Evolutionary conservation across 2,797 vertebrate genomes (phyloP).

Genomic region (Sebastes hubbsi): DNA sequence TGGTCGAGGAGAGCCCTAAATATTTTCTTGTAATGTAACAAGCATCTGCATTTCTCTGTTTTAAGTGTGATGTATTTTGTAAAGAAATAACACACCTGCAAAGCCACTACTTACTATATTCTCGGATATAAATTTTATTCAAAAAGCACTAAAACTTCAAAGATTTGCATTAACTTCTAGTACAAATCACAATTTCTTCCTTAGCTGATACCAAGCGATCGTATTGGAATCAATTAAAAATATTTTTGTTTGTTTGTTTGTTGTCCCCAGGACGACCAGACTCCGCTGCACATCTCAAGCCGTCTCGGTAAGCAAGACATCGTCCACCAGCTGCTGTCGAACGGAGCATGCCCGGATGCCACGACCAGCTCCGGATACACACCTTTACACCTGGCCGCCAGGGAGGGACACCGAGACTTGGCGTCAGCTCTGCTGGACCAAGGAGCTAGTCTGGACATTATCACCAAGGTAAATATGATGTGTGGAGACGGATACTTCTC

Average conservation of each 20-base stretch:
- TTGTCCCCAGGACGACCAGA: conserved; percentile 91
- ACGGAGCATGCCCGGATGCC: conserved; percentile 90
- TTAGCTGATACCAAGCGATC: neutral
- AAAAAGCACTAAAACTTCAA: neutral
- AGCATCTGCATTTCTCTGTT: neutral
- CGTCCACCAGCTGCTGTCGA: conserved; percentile 91
- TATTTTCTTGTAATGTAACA: neutral
- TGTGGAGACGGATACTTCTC: neutral
- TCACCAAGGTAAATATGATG: conserved; percentile 88
- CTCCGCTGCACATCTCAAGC: conserved; percentile 94
- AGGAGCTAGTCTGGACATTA: conserved; percentile 89
- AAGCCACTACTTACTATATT: neutral
- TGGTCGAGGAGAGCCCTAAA: too few species aligned
- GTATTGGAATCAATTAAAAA: neutral
- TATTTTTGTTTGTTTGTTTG: neutral
- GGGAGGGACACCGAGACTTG: conserved; percentile 93
- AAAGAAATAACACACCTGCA: neutral
- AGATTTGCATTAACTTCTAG: neutral
- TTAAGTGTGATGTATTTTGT: neutral
- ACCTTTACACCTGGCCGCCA: conserved; percentile 91
- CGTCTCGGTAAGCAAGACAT: conserved; percentile 96
- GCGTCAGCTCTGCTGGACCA: conserved; percentile 91
- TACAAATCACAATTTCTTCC: neutral
- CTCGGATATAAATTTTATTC: neutral
- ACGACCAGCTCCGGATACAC: conserved; percentile 96